Conservation (phyloP, 2,113 vertebrate genomes). For the Meleagris gallopavo region DNA sequence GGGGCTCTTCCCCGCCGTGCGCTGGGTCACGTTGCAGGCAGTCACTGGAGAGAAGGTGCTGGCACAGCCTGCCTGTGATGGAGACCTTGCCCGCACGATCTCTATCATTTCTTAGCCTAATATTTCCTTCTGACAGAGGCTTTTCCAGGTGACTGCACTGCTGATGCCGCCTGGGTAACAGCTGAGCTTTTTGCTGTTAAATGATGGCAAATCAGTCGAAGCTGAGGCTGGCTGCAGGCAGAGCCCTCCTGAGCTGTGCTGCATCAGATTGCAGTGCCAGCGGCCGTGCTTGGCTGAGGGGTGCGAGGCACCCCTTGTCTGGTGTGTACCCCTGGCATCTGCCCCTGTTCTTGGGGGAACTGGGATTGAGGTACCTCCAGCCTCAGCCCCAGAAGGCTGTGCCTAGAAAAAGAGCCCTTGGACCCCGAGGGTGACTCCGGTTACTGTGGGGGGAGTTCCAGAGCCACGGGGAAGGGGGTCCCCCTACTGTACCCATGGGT, state of each 20-base stretch:
- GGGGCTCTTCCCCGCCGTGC: not conserved
- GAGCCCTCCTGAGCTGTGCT: not conserved
- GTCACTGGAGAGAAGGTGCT: not conserved
- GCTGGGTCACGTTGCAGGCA: fast-evolving
- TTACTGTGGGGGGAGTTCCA: not conserved
- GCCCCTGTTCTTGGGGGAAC: not conserved
- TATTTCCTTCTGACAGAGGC: slow-evolving; percentile 48
- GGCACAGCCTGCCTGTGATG: not conserved
- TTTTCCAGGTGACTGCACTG: slow-evolving; percentile 72
- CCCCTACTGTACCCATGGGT: fast-evolving
- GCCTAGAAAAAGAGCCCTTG: not conserved
- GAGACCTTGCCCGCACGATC: slow-evolving; percentile 47
- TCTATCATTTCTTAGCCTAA: slow-evolving; percentile 31
- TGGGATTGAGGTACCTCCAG: not conserved
- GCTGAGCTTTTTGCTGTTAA: slow-evolving; percentile 61
- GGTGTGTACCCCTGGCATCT: fast-evolving
- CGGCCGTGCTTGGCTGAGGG: fast-evolving
- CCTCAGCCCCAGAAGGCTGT: not conserved
- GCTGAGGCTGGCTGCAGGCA: not conserved
- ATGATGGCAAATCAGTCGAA: slow-evolving; percentile 57
- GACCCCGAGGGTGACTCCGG: not conserved
- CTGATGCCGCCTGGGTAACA: slow-evolving; percentile 67
- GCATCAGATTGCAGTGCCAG: not conserved
- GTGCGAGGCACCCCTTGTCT: fast-evolving
- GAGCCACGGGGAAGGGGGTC: not conserved